Evolutionary conservation across 1,140 invertebrate species (phyloP).

Genomic region (Drosophila serrata): DNA sequence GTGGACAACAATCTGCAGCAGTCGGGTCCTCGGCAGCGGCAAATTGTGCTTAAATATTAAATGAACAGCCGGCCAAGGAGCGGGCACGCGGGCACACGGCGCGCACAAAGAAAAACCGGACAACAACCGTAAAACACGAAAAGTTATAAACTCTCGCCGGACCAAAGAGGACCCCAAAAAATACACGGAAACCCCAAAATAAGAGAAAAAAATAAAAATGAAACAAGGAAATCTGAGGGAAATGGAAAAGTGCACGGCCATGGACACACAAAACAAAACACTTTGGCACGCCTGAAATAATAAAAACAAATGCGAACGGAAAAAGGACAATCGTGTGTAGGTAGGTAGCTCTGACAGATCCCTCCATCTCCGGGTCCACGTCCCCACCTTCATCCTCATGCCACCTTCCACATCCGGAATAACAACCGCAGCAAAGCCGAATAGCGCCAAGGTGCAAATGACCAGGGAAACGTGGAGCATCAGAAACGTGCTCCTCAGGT

Average conservation of each 20-base stretch:
- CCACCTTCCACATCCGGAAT: conserved; percentile 20
- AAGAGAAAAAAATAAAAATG: conserved; percentile 28
- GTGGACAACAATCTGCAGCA: conserved; percentile 34
- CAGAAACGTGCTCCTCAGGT: conserved; percentile 29
- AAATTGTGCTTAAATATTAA: conserved; percentile 85
- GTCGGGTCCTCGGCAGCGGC: conserved; percentile 56
- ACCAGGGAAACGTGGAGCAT: conserved; percentile 45
- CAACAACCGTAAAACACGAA: conserved; percentile 82
- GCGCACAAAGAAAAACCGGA: conserved; percentile 54
- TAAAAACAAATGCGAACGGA: conserved; percentile 76
- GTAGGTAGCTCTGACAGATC: conserved; percentile 32
- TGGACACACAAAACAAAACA: conserved; percentile 68
- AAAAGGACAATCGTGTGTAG: conserved; percentile 77
- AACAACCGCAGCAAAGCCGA: conserved; percentile 67
- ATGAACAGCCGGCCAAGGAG: conserved; percentile 68
- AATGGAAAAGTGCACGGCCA: conserved; percentile 41
- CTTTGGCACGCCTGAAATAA: conserved; percentile 83
- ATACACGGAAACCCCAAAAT: conserved; percentile 14
- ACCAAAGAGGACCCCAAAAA: conserved; percentile 32
- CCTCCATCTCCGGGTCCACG: not conserved
- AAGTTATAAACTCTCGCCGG: conserved; percentile 79
- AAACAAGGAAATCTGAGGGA: conserved; percentile 2
- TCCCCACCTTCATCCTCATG: not conserved
- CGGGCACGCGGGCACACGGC: conserved; percentile 12
- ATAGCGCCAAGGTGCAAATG: conserved; percentile 80